A percentile compares a stretch with the other conserved stretches of the same genome.
Evolutionary conservation across 2,888 invertebrate genomes (phyloP).

Genomic region (Antheraea yamamai): DNA sequence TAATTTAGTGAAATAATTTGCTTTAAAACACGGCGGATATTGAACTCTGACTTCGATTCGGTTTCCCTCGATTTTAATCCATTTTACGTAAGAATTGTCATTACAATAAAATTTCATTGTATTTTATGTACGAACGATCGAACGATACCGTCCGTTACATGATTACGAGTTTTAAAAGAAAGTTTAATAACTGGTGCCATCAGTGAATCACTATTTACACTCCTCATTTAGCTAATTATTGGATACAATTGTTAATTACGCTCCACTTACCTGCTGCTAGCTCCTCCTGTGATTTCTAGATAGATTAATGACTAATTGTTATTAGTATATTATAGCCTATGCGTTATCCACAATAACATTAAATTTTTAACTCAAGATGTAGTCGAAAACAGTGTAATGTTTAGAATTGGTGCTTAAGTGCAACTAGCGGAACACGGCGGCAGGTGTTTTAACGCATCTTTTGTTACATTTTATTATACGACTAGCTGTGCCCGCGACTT

Average conservation of each 20-base stretch:
- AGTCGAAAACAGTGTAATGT: neutral
- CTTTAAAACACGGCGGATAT: conserved; percentile 15
- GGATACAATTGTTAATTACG: conserved; percentile 36
- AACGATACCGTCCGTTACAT: neutral
- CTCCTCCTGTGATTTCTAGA: conserved; percentile 49
- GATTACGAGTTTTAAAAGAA: conserved; percentile 12
- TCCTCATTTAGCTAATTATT: conserved; percentile 28
- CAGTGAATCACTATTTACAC: neutral
- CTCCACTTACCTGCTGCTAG: conserved; percentile 47
- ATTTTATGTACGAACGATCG: neutral
- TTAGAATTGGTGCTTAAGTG: neutral
- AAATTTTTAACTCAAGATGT: neutral
- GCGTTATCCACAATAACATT: neutral
- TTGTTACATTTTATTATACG: no score
- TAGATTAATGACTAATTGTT: conserved; percentile 39
- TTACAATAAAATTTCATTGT: conserved; percentile 1
- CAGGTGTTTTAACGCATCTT: neutral
- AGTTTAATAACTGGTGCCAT: neutral
- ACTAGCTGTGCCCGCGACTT: no score
- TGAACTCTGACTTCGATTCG: conserved; percentile 16
- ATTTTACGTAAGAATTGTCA: conserved; percentile 4
- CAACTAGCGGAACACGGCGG: neutral
- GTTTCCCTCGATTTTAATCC: conserved; percentile 22
- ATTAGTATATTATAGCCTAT: neutral
- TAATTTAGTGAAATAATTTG: conserved; percentile 27